Evolutionary conservation across 35 echinoderm and acorn worm genomes (phyloP).

Genomic region (Apostichopus californicus): DNA sequence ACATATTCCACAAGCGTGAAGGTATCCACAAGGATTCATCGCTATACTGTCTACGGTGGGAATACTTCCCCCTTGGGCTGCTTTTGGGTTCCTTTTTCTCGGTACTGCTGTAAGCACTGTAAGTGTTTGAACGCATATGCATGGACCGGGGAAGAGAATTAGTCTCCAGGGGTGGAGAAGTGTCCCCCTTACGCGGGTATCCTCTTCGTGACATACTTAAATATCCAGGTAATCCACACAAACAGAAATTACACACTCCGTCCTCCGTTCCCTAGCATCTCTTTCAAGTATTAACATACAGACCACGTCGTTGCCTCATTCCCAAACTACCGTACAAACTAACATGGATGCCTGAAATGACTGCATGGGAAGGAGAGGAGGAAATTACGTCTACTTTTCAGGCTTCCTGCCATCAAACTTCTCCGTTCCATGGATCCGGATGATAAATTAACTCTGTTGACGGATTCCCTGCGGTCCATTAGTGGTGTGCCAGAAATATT

Average conservation of each 20-base stretch:
- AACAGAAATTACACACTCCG: background rate
- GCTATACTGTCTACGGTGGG: slow-evolving; percentile 47
- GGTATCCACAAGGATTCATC: slow-evolving; percentile 38
- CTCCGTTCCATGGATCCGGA: slow-evolving; percentile 28
- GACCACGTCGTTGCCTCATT: background rate
- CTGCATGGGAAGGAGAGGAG: background rate
- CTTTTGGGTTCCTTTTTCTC: background rate
- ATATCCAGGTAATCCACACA: background rate
- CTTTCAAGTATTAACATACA: background rate
- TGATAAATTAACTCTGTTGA: slow-evolving; percentile 39
- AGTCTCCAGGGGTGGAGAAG: slow-evolving; percentile 25
- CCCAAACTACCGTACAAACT: background rate
- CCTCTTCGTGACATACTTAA: background rate
- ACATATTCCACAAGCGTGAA: slow-evolving; percentile 44
- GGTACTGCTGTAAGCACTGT: background rate
- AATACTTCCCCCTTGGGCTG: background rate
- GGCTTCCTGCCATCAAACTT: background rate
- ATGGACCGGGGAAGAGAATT: slow-evolving; percentile 40
- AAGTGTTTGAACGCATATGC: slow-evolving; percentile 22
- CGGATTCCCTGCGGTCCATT: slow-evolving; percentile 1
- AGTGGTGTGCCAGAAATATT: slow-evolving; percentile 13
- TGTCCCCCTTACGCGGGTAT: slow-evolving; percentile 27
- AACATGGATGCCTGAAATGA: background rate
- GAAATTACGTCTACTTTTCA: slow-evolving; percentile 24
- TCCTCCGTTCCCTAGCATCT: background rate